These are phyloP conservation scores for Ophion costatus DNA, from an alignment of 2,888 invertebrate genomes.

Conservation along the genomic window DNA sequence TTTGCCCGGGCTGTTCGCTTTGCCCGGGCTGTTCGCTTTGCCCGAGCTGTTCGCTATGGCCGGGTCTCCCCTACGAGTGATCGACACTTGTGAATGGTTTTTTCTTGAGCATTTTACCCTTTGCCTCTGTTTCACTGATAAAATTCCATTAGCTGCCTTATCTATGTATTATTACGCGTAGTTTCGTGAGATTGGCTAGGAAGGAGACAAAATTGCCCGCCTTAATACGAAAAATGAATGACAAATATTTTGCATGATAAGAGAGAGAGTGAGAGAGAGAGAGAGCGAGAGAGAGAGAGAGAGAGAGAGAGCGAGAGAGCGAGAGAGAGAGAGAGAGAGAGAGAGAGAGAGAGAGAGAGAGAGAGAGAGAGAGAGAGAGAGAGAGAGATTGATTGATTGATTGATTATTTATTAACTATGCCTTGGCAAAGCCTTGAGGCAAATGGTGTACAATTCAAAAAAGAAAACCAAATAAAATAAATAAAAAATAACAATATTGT, in stretches of 20 bases:
- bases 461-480: background rate
- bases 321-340: background rate
- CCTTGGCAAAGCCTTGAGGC: too few relatives aligned
- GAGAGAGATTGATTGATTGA: too few relatives aligned
- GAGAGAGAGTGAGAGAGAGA: background rate
- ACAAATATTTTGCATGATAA: constrained; percentile 1
- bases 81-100: background rate
- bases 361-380: too few relatives aligned
- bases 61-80: background rate
- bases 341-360: background rate
- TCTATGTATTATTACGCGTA: constrained; percentile 41
- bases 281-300: background rate
- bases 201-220: constrained; percentile 9
- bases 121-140: constrained; percentile 55
- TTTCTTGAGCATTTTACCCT: constrained; percentile 31
- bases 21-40: too few relatives aligned
- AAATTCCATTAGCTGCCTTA: constrained; percentile 57
- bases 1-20: too few relatives aligned
- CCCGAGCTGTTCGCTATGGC: too few relatives aligned
- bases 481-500: too few relatives aligned
- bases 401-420: too few relatives aligned
- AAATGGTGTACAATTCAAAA: too few relatives aligned
- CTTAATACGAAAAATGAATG: background rate
- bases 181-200: constrained; percentile 54
- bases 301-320: too few relatives aligned